Percentiles rank a stretch among this genome's conserved stretches.
These are phyloP conservation scores for Boleophthalmus pectinirostris DNA, from an alignment of 2,113 vertebrate species.

Conservation along the genomic window DNA sequence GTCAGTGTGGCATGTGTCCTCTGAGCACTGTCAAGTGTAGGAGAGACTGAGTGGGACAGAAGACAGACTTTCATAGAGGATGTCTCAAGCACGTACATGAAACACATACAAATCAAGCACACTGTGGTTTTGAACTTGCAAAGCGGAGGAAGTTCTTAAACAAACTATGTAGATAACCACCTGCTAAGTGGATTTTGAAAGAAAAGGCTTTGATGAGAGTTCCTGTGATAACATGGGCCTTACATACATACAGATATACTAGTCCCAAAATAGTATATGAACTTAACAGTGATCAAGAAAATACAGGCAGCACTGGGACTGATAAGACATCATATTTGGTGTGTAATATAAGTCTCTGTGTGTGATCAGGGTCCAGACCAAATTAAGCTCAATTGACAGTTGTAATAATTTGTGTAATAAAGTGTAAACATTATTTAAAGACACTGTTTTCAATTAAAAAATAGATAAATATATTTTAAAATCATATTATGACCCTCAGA, in stretches of 20 bases:
- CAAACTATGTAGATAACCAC: background rate
- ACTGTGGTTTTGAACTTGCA: background rate
- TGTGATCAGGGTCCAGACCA: background rate
- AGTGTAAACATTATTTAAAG: too few species aligned
- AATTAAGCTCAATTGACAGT: background rate
- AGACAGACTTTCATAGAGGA: slow-evolving; percentile 30
- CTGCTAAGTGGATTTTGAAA: background rate
- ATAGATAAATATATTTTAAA: too few species aligned
- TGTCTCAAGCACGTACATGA: slow-evolving; percentile 23
- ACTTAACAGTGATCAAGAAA: too few species aligned
- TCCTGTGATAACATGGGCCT: background rate
- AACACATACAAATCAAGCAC: background rate
- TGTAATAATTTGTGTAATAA: too few species aligned
- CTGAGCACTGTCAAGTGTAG: slow-evolving; percentile 39
- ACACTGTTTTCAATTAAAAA: too few species aligned
- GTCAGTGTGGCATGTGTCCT: slow-evolving; percentile 19
- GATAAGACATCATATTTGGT: too few species aligned
- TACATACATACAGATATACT: background rate
- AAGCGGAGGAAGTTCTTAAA: background rate
- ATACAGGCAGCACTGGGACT: too few species aligned
- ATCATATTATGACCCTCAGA: too few species aligned
- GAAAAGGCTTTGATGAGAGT: background rate
- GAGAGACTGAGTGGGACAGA: slow-evolving; percentile 51
- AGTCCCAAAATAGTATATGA: background rate
- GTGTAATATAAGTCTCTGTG: background rate